phyloP scores from a whole-genome alignment of 1,140 invertebrate genomes.

The Diplogasteroides magnus region DNA sequence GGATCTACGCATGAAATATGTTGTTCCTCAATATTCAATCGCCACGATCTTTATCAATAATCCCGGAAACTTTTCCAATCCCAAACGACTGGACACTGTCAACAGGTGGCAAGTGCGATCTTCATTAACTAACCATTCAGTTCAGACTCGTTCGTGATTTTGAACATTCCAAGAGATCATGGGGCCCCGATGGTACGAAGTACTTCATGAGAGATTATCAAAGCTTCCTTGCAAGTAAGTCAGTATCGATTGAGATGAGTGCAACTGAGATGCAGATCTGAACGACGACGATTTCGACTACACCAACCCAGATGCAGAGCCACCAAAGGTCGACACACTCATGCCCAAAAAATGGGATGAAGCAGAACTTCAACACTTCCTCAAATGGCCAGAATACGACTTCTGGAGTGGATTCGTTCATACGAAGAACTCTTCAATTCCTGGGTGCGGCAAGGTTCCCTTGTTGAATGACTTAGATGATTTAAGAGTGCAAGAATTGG shows the following conservation, averaged over 20 bases:
- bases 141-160: conserved; percentile 42
- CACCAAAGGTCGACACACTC: too few relatives aligned
- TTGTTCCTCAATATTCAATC: conserved; percentile 52
- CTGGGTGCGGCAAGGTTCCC: too few relatives aligned
- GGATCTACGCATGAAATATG: conserved; percentile 48
- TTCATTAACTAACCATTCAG: too few relatives aligned
- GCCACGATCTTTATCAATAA: conserved; percentile 50
- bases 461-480: neutral
- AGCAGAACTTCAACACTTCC: conserved; percentile 44
- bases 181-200: conserved; percentile 50
- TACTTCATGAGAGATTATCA: conserved; percentile 52
- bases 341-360: too few relatives aligned
- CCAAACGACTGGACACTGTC: conserved; percentile 33
- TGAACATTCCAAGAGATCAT: conserved; percentile 43
- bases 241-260: too few relatives aligned
- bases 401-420: conserved; percentile 50
- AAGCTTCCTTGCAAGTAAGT: conserved; percentile 28
- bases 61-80: conserved; percentile 51
- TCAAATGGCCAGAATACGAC: conserved; percentile 49
- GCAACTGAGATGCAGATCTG: too few relatives aligned
- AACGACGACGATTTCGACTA: too few relatives aligned
- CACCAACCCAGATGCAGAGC: too few relatives aligned
- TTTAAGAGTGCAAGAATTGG: conserved; percentile 38
- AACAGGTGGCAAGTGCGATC: too few relatives aligned
- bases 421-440: conserved; percentile 46